Base-by-base conservation (phyloP, 2,797 vertebrate species). In the Syndactyla subalaris region DNA sequence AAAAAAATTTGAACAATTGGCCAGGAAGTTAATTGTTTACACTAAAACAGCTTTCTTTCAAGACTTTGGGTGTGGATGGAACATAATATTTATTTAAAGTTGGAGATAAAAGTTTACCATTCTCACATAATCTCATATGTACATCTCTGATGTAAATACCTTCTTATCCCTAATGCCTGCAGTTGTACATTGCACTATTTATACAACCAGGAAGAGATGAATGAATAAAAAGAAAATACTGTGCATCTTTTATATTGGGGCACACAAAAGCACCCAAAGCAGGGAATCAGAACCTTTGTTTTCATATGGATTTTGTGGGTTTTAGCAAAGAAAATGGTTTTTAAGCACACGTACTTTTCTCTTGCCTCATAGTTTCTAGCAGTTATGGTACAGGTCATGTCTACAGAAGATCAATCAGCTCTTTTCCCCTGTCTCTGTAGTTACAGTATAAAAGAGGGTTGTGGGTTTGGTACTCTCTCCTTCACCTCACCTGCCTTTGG, bases 71-170 rank as follows among this genome's bases (percentile, higher is more conserved):
- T 94, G 94, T 93, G 95, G 82, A 72, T 75, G 66, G 92, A 92
- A 55, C 91, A 93, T 80, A 93, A 93, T 95, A 96, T 94, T 97
- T 95, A 92, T 89, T 93, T 95, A 92, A 92, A 81, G 80, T 82
- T 49, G 55, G 45, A 88, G 93, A 93, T 95, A 91, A 96, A 94
- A 92, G 55, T 79, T 88, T 65, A 48, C 76, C 65, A 43, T 92
- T 79, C 72, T 77, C 32, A 39, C 57, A 81, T 92, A 92, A 95
- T 92, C 94, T 90, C 7, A 1, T 88, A 46, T 88, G 76, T 95
- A 80, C 91, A 91, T 93, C 90, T 94, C 83, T 82, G 86, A 61
- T 92, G 88, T 91, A 95, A 95, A 95, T 67, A 87, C 13, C 2
- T 59, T 71, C 77, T 89, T 94, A 93, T 85, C 67, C 92, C 26